Base-by-base conservation (phyloP, 2,888 invertebrate species). In the Brenthis daphne region DNA sequence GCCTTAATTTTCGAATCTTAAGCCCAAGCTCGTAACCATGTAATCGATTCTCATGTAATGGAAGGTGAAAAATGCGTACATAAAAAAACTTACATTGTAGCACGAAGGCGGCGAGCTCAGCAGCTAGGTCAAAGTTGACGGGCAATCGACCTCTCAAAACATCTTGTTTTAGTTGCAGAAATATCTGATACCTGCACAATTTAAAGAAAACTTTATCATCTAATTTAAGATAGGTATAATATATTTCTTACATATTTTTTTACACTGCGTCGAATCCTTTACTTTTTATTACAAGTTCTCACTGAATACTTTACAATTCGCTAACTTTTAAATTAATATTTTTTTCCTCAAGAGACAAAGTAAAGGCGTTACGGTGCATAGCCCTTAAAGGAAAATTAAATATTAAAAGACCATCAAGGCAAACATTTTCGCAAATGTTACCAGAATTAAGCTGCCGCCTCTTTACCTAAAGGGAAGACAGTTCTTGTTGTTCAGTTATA, bases 101-200 rank as follows among this genome's bases (percentile, higher is more conserved):
- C 73, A 98, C 97, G 86, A 96, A 98, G 14, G 98, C 97, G 67
- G 98, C 98, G 70, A 99, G 94, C 86, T 99, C 98, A 6, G 98
- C 96, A 37, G 98, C 97, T 77, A 98, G 94, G 81, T 99, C 98
- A 87, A 97, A 97, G 74, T 96, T 95, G 70, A 98, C 96, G 8
- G 98, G 98, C 78, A 99, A 93, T 76, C 99, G 95, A 73, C 98
- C 98, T 86, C 99, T 98, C 65, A 98, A 94, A 78, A 99, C 97
- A 87, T 99, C 99, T 93, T 98, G 97, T 91, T 99, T 98, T 82
- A 99, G 95, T 95, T 99, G 99, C 80, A 99, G 94, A 89, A 98
- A 99, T 89, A 99, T 96, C 93, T 99, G 98, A 93, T 99, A 99
- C 94, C 99, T 98, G 82, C 20, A 69, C 20, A 69, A 69, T 68